phyloP scores from a whole-genome alignment of 2,797 vertebrate genomes.

The Mormyrops boulengeri region DNA sequence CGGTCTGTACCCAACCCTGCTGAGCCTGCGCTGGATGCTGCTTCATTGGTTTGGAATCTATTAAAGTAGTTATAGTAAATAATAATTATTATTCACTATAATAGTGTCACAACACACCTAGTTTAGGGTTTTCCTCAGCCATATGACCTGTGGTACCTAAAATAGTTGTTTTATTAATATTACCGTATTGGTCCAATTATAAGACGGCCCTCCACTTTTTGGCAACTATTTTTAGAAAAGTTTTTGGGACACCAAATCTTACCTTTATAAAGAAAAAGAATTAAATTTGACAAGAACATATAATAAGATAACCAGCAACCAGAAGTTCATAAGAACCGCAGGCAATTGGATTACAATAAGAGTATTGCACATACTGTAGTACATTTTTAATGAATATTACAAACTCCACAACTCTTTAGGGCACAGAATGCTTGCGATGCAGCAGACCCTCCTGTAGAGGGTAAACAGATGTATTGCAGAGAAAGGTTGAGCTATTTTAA shows the following conservation, averaged over 20 bases:
- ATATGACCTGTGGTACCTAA: background rate
- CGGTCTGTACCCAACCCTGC: background rate
- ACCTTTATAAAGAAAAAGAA: background rate
- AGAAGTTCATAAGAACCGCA: background rate
- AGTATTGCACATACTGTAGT: background rate
- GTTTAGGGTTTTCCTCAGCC: background rate
- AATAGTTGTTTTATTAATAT: background rate
- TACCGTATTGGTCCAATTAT: background rate
- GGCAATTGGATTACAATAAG: background rate
- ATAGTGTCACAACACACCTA: background rate
- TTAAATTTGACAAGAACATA: background rate
- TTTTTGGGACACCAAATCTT: background rate
- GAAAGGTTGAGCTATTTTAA: background rate
- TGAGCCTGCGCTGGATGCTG: background rate
- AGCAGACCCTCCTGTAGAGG: background rate
- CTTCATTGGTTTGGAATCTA: background rate
- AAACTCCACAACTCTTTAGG: background rate
- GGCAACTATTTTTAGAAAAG: background rate
- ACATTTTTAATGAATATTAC: background rate
- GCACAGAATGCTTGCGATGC: background rate
- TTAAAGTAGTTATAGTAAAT: background rate
- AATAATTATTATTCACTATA: background rate
- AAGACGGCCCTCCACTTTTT: background rate
- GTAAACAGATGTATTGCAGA: background rate
- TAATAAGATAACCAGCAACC: background rate